phyloP scores from a whole-genome alignment of 2,888 invertebrate genomes.

The Dendrolimus houi region DNA sequence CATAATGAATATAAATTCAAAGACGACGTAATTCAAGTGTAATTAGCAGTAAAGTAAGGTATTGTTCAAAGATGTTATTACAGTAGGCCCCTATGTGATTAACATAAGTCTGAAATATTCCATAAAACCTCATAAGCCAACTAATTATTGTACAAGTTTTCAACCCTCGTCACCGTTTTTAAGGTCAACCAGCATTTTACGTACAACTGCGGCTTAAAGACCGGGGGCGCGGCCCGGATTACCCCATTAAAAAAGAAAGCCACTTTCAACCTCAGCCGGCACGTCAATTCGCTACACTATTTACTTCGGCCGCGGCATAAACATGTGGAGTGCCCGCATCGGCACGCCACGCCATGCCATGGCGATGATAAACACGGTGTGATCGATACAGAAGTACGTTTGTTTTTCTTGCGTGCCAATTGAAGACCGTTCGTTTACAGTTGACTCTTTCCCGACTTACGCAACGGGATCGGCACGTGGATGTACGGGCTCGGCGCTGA shows the following conservation, averaged over 20 bases:
- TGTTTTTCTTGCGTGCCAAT: slow-evolving; percentile 60
- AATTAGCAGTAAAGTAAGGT: too few relatives aligned
- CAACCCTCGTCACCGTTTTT: slow-evolving; percentile 35
- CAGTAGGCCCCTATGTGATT: too few relatives aligned
- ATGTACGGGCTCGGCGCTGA: slow-evolving; percentile 14
- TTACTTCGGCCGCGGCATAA: slow-evolving; percentile 29
- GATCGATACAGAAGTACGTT: slow-evolving; percentile 54
- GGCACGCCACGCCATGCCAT: slow-evolving; percentile 34
- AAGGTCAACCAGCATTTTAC: slow-evolving; percentile 60
- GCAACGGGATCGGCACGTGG: slow-evolving; percentile 59
- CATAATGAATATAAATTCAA: too few relatives aligned
- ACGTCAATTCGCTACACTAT: slow-evolving; percentile 28
- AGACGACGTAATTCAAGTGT: too few relatives aligned
- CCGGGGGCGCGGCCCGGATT: slow-evolving; percentile 58
- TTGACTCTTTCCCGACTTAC: slow-evolving; percentile 53
- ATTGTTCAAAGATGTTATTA: too few relatives aligned
- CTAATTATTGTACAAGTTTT: slow-evolving; percentile 26
- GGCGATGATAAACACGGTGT: slow-evolving; percentile 50
- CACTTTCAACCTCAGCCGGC: slow-evolving; percentile 37
- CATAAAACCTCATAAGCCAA: slow-evolving; percentile 37
- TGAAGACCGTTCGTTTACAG: slow-evolving; percentile 54
- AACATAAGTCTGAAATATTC: background rate
- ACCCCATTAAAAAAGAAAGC: slow-evolving; percentile 43
- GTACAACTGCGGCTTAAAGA: slow-evolving; percentile 43
- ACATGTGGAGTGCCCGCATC: slow-evolving; percentile 7